phyloP scores from a whole-genome alignment of 2,888 invertebrate species.

The Argyresthia albistria region DNA sequence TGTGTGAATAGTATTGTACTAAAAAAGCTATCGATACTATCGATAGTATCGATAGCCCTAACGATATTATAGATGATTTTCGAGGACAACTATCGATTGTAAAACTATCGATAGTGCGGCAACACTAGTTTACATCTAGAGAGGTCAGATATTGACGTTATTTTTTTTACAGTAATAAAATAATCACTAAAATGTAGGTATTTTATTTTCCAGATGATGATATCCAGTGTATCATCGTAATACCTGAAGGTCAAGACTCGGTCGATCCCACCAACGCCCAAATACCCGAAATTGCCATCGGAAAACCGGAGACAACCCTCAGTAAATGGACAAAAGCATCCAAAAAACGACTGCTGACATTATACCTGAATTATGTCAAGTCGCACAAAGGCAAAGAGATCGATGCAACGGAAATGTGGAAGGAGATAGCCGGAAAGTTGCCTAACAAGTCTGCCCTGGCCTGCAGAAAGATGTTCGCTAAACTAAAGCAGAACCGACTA shows the following conservation, averaged over 20 bases:
- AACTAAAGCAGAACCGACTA: constrained; percentile 26
- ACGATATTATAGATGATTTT: too few relatives aligned
- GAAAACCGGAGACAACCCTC: constrained; percentile 8
- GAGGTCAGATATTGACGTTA: not conserved
- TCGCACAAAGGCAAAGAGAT: constrained; percentile 35
- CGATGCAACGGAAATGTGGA: constrained; percentile 42
- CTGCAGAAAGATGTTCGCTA: constrained; percentile 43
- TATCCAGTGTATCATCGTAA: constrained; percentile 55
- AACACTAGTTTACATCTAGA: too few relatives aligned
- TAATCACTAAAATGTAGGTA: not conserved
- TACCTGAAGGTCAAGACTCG: constrained; percentile 48
- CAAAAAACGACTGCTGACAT: constrained; percentile 37
- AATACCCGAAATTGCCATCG: constrained; percentile 14
- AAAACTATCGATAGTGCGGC: too few relatives aligned
- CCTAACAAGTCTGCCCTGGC: constrained; percentile 29
- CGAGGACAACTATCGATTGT: too few relatives aligned
- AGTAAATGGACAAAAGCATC: constrained; percentile 40
- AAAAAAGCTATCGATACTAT: too few relatives aligned
- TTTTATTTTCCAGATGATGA: constrained; percentile 46
- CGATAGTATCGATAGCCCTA: too few relatives aligned
- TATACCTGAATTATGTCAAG: constrained; percentile 45
- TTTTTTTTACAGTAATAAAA: constrained; percentile 5
- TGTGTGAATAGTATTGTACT: too few relatives aligned
- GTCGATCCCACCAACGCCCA: constrained; percentile 27
- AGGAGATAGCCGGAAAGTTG: constrained; percentile 35